Evolutionary conservation across 2,113 vertebrate species (phyloP).

Genomic region (Paramisgurnus dabryanus): DNA sequence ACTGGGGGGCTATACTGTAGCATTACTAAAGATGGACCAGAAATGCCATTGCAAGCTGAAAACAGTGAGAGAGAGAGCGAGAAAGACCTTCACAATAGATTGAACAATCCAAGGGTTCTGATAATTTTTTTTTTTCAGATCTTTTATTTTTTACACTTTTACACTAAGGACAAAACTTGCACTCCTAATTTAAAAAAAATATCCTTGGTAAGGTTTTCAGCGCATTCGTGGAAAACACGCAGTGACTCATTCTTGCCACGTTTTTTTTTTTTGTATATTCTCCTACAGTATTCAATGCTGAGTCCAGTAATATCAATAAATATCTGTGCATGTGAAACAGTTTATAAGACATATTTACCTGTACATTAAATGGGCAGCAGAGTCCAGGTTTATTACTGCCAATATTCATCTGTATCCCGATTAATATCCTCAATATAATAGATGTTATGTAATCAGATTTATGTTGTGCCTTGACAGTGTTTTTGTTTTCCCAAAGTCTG

Average conservation of each 20-base stretch:
- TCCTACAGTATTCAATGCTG: conserved; percentile 46
- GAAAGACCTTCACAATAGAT: conserved; percentile 9
- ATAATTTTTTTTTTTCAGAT: not conserved
- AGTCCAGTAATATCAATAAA: conserved; percentile 45
- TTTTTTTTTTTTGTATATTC: conserved; percentile 13
- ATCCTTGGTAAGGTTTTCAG: not conserved
- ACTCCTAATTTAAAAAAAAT: not conserved
- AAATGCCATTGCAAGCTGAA: conserved; percentile 5
- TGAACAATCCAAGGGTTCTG: conserved; percentile 38
- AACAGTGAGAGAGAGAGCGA: conserved; percentile 17
- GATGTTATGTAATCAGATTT: conserved; percentile 20
- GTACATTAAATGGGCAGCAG: conserved; percentile 28
- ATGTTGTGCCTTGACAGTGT: conserved; percentile 46
- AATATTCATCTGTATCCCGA: conserved; percentile 33
- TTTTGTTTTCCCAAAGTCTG: conserved; percentile 26
- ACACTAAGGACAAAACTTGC: conserved; percentile 48
- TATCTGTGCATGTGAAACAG: conserved; percentile 52
- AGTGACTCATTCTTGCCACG: conserved; percentile 23
- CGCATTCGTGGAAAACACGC: conserved; percentile 3
- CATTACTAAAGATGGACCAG: not conserved
- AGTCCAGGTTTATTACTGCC: conserved; percentile 35
- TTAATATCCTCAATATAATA: conserved; percentile 26
- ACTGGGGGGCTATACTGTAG: conserved; percentile 1
- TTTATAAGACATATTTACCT: conserved; percentile 35
- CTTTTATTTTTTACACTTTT: conserved; percentile 41